These are phyloP conservation scores for Glossosoma conforme DNA, from an alignment of 1,140 invertebrate species.

Conservation along the genomic window DNA sequence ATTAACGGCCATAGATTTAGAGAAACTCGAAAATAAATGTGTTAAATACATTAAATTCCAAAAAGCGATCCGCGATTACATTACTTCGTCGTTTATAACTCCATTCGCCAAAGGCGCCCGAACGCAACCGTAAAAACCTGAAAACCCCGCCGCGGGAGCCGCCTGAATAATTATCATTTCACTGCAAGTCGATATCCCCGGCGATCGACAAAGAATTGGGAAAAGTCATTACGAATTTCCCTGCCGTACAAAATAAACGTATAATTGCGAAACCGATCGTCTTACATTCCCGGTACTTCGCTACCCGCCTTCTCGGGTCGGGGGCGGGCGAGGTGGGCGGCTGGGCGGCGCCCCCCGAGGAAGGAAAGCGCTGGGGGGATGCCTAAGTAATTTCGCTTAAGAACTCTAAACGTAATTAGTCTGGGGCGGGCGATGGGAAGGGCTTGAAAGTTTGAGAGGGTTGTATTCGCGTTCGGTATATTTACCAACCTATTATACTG, in stretches of 20 bases:
- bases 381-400: constrained; percentile 56
- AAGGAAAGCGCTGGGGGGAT: constrained; percentile 33
- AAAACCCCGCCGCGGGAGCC: constrained; percentile 4
- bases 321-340: constrained; percentile 36
- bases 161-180: constrained; percentile 20
- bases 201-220: constrained; percentile 29
- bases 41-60: neutral
- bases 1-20: neutral
- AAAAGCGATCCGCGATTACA: too few relatives aligned
- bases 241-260: constrained; percentile 33
- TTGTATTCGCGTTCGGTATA: constrained; percentile 43
- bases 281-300: constrained; percentile 31
- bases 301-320: constrained; percentile 15
- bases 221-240: constrained; percentile 34
- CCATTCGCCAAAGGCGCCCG: neutral
- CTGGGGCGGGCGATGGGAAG: constrained; percentile 54
- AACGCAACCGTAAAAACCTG: constrained; percentile 8
- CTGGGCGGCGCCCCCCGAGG: constrained; percentile 36
- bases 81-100: constrained; percentile 6
- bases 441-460: constrained; percentile 55
- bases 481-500: constrained; percentile 32
- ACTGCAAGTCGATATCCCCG: constrained; percentile 22
- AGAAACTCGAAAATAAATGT: neutral
- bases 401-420: constrained; percentile 57
- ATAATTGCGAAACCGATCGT: constrained; percentile 33